A percentile compares a stretch with the other conserved stretches of the same genome.
phyloP scores from a whole-genome alignment of 2,888 invertebrate genomes.

The Gastracanthus pulcherrimus region DNA sequence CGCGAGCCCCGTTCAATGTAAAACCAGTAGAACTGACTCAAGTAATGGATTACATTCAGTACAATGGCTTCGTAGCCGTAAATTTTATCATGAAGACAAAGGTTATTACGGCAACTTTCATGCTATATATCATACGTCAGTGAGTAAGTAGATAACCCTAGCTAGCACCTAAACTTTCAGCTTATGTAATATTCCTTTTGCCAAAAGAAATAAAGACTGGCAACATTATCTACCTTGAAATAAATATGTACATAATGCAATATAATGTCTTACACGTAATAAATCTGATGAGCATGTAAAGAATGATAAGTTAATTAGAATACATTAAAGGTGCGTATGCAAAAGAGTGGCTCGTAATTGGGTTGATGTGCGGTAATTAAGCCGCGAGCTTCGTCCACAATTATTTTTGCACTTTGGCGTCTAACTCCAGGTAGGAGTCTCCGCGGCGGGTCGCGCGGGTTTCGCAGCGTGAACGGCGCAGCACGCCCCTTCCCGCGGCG shows the following conservation, averaged over 20 bases:
- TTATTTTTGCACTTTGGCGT: conserved; percentile 35
- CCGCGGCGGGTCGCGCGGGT: neutral
- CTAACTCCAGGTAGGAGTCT: conserved; percentile 2
- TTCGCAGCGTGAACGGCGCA: neutral
- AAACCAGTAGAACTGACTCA: neutral
- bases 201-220: too few species aligned
- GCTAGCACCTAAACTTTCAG: too few species aligned
- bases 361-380: conserved; percentile 15
- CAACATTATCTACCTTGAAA: too few species aligned
- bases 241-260: too few species aligned
- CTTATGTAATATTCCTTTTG: too few species aligned
- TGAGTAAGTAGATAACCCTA: neutral
- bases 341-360: neutral
- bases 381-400: conserved; percentile 34
- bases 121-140: conserved; percentile 4
- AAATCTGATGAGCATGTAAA: too few species aligned
- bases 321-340: too few species aligned
- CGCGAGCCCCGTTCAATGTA: neutral
- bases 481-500: neutral
- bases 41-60: conserved; percentile 1
- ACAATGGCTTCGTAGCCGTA: conserved; percentile 11
- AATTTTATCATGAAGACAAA: conserved; percentile 29
- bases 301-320: too few species aligned
- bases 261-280: too few species aligned
- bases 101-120: conserved; percentile 16